Percentiles rank a stretch among this genome's conserved stretches.
Conservation (phyloP, 1,140 invertebrate genomes). For the Lordiphosa clarofinis region DNA sequence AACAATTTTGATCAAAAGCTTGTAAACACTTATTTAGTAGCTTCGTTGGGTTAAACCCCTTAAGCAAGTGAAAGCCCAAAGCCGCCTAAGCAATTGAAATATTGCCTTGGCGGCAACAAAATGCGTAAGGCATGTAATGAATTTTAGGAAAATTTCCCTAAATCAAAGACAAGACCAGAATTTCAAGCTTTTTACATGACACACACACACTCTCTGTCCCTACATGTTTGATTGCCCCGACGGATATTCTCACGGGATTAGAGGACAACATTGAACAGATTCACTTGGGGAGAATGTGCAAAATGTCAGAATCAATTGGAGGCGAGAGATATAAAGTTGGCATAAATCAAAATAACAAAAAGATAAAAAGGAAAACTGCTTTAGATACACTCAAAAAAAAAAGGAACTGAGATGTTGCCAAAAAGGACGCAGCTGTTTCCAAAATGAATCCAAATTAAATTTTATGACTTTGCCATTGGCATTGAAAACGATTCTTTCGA, state of each 20-base stretch:
- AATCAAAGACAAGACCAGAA: background rate
- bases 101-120: background rate
- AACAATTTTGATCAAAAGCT: too few relatives aligned
- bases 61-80: too few relatives aligned
- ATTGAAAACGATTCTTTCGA: slow-evolving; percentile 3
- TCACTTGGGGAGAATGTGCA: background rate
- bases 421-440: background rate
- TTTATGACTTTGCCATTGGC: slow-evolving; percentile 13
- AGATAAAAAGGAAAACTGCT: background rate
- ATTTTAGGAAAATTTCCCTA: slow-evolving; percentile 1
- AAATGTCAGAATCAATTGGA: slow-evolving; percentile 12
- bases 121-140: slow-evolving; percentile 5
- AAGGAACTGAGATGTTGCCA: too few relatives aligned
- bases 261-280: too few relatives aligned
- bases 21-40: too few relatives aligned
- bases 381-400: background rate
- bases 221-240: too few relatives aligned
- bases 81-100: too few relatives aligned
- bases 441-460: slow-evolving; percentile 9
- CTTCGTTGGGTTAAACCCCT: too few relatives aligned
- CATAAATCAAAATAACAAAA: background rate
- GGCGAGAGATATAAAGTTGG: slow-evolving; percentile 7
- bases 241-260: too few relatives aligned
- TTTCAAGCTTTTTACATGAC: slow-evolving; percentile 8
- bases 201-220: background rate